Percentiles rank a stretch among this genome's conserved stretches.
Conservation (phyloP, 1,140 invertebrate species). For the Platyura marginata region DNA sequence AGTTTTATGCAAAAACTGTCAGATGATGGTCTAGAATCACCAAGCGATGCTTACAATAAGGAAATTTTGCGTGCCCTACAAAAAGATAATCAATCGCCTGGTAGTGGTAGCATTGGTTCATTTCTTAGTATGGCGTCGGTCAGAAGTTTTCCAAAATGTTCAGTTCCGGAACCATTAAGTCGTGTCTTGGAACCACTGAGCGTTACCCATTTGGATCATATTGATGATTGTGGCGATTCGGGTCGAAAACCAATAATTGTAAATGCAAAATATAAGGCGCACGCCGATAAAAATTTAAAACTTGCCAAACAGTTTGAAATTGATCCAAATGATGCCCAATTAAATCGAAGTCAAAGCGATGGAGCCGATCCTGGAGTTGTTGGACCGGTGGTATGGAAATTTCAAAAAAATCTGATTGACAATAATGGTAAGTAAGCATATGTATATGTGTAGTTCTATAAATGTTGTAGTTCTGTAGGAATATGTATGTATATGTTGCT, state of each 20-base stretch:
- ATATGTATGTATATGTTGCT: too few species aligned
- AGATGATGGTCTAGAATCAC: constrained; percentile 4
- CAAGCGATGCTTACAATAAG: constrained; percentile 18
- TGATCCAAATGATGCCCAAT: not conserved
- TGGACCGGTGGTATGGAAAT: constrained; percentile 61
- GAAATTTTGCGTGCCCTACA: constrained; percentile 15
- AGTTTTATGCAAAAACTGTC: constrained; percentile 10
- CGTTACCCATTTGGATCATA: constrained; percentile 39
- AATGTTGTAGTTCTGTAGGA: too few species aligned
- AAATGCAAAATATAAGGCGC: constrained; percentile 4
- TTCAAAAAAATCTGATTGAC: constrained; percentile 32
- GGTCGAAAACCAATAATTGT: constrained; percentile 5
- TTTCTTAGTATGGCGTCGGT: constrained; percentile 62
- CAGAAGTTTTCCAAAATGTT: constrained; percentile 46
- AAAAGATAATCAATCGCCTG: constrained; percentile 14
- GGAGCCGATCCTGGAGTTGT: constrained; percentile 59
- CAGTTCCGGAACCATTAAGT: constrained; percentile 41
- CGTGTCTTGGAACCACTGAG: constrained; percentile 57
- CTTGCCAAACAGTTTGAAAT: not conserved
- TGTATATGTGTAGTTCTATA: too few species aligned
- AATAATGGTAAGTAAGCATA: not conserved
- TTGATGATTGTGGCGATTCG: constrained; percentile 25
- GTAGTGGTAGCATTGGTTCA: constrained; percentile 21
- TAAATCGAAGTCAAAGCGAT: constrained; percentile 13
- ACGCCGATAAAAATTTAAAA: not conserved